These are phyloP conservation scores for Helicoverpa zea DNA, from an alignment of 1,140 invertebrate species.

Conservation along the genomic window DNA sequence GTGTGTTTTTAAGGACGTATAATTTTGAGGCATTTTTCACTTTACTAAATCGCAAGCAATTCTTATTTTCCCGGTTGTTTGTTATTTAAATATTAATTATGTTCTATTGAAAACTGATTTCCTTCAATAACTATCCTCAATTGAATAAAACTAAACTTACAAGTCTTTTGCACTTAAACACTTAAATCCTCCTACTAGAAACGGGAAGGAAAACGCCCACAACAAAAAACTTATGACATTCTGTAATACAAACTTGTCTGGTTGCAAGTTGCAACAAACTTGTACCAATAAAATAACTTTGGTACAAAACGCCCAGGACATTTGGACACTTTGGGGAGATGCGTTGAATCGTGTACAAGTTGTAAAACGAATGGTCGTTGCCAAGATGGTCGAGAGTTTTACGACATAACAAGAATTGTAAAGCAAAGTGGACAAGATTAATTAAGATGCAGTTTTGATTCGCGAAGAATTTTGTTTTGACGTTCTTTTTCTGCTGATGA, in stretches of 20 bases:
- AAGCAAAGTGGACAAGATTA: neutral
- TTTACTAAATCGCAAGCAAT: too few species aligned
- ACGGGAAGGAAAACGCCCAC: neutral
- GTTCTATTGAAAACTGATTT: too few species aligned
- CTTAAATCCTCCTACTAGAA: neutral
- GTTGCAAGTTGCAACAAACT: slow-evolving; percentile 15
- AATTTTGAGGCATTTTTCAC: too few species aligned
- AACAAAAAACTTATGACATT: slow-evolving; percentile 23
- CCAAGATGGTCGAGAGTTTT: neutral
- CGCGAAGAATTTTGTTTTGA: too few species aligned
- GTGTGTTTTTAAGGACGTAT: too few species aligned
- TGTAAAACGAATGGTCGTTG: slow-evolving; percentile 29
- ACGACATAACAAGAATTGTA: neutral
- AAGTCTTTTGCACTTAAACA: too few species aligned
- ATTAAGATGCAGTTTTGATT: neutral
- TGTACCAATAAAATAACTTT: slow-evolving; percentile 36
- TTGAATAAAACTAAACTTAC: too few species aligned
- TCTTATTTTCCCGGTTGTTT: too few species aligned
- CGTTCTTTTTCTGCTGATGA: too few species aligned
- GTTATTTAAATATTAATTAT: too few species aligned
- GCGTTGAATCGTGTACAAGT: slow-evolving; percentile 4
- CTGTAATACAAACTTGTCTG: slow-evolving; percentile 13
- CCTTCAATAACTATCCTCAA: too few species aligned
- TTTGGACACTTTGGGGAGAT: slow-evolving; percentile 31
- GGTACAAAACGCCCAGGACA: slow-evolving; percentile 27